Conservation (phyloP, 1,140 invertebrate species). For the Coenobita brevimanus region DNA sequence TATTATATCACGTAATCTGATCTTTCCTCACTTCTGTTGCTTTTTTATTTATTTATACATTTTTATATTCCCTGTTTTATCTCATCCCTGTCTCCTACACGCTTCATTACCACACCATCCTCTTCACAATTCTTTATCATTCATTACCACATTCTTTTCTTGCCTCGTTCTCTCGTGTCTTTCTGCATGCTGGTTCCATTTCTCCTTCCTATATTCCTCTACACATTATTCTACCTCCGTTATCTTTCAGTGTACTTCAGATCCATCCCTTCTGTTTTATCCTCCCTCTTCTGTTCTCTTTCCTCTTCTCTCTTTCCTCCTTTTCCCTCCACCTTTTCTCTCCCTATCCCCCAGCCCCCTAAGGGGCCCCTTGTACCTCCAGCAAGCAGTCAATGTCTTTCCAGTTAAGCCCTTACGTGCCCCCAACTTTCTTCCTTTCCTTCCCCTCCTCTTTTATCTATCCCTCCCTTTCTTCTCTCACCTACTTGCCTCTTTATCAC, state of each 20-base stretch:
- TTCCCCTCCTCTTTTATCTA: not conserved
- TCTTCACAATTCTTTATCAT: too few relatives aligned
- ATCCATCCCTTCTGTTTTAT: slow-evolving; percentile 15
- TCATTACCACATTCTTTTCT: too few relatives aligned
- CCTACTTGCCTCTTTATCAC: not conserved
- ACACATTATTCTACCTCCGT: not conserved
- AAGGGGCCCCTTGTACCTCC: too few relatives aligned
- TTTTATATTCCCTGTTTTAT: not conserved
- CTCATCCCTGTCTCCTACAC: too few relatives aligned
- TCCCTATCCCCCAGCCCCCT: too few relatives aligned
- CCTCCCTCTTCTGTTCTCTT: too few relatives aligned
- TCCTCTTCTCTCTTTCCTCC: slow-evolving; percentile 4
- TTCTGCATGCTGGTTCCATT: not conserved
- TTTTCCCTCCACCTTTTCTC: too few relatives aligned
- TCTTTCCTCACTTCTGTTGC: too few relatives aligned
- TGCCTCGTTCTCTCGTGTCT: not conserved
- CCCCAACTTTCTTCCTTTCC: not conserved
- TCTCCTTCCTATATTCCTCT: not conserved
- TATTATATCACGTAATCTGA: too few relatives aligned
- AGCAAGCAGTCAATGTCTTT: not conserved
- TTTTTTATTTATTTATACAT: not conserved
- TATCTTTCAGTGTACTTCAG: not conserved
- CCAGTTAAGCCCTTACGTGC: not conserved
- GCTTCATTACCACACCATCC: too few relatives aligned
- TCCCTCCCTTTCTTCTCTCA: not conserved